Conservation (phyloP, 2,888 invertebrate genomes). For the Drosophila phalerata region DNA sequence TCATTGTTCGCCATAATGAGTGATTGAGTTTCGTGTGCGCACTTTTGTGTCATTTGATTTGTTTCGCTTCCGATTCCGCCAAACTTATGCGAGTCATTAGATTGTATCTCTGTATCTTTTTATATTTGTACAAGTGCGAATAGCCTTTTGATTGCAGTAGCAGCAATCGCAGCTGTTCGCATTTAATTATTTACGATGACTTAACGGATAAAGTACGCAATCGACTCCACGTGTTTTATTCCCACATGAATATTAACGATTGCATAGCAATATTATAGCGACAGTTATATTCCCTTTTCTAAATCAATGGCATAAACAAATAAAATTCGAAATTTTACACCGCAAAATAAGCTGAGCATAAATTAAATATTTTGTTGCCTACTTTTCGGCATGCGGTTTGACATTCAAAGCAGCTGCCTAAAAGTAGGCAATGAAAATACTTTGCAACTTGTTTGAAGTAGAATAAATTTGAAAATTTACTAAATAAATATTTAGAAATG, state of each 20-base stretch:
- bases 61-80: slow-evolving; percentile 73
- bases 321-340: slow-evolving; percentile 24
- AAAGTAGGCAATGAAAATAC: slow-evolving; percentile 57
- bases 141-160: slow-evolving; percentile 32
- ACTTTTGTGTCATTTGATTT: slow-evolving; percentile 65
- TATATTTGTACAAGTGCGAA: slow-evolving; percentile 25
- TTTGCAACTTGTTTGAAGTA: neutral
- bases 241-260: slow-evolving; percentile 41
- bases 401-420: slow-evolving; percentile 24
- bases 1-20: slow-evolving; percentile 73
- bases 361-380: slow-evolving; percentile 27
- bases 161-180: slow-evolving; percentile 23
- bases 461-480: slow-evolving; percentile 7
- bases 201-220: slow-evolving; percentile 15
- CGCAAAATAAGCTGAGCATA: neutral
- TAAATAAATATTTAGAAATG: slow-evolving; percentile 7
- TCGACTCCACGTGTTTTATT: slow-evolving; percentile 21
- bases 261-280: neutral
- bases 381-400: slow-evolving; percentile 38
- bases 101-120: slow-evolving; percentile 52
- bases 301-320: slow-evolving; percentile 10
- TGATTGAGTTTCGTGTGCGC: slow-evolving; percentile 65
- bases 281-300: neutral
- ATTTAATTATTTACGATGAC: slow-evolving; percentile 60
- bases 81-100: slow-evolving; percentile 66